Evolutionary conservation across 2,888 invertebrate species (phyloP), one percentile per base, ranked within the genome.

Genomic region (Strigamia maritima): DNA sequence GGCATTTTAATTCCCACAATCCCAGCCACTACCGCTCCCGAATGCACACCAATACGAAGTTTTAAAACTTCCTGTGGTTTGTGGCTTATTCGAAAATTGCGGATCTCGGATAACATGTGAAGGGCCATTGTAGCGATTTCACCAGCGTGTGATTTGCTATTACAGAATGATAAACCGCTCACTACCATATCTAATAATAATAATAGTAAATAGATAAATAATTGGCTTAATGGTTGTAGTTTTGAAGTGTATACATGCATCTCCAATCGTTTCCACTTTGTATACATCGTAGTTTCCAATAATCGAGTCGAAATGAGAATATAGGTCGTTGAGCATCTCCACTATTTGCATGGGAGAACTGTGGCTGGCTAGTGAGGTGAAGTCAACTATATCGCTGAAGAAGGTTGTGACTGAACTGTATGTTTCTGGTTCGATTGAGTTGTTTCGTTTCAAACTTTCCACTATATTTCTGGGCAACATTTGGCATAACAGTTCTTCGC

Each of bases 261-360:
- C 65, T 0, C 94, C 94, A 79, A 94, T 95, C 0, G 94, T 95
- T 86, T 95, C 95, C 28, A 97, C 96, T 87, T 98, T 98, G 87
- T 98, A 98, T 1, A 97, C 97, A 83, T 97, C 95, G 85, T 97
- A 97, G 84, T 94, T 93, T 85, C 95, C 95, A 81, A 97, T 95
- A 80, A 95, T 90, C 44, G 94, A 93, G 84, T 98, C 97, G 86
- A 98, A 98, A 80, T 95, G 89, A 83, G 95, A 95, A 89, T 97
- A 98, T 77, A 97, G 93, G 78, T 65, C 65, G 10, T 65, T 65
- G 24, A 65, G 28, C 65, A 65, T 65, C 24, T 26, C 65, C 26
- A 65, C 65, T 14, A 65, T 65, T 28, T 65, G 95, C 95, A 86
- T 97, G 97, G 49, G 97, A 89, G 85, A 97, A 12, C 65, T 65